Conservation (phyloP, 2,797 vertebrate genomes). For the Novumbra hubbsi region DNA sequence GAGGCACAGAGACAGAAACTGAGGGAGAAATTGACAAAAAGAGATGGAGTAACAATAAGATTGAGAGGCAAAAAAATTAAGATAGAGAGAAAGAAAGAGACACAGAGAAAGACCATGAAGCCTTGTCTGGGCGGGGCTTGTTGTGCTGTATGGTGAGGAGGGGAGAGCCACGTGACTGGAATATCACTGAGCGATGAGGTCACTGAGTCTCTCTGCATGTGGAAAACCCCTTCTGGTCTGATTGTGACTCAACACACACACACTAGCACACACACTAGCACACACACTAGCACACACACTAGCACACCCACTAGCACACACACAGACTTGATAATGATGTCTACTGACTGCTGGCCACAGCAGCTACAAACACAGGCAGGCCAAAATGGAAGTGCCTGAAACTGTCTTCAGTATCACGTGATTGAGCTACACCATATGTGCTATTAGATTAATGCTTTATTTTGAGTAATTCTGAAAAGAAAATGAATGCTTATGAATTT, state of each 20-base stretch:
- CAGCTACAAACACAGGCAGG: slow-evolving; percentile 28
- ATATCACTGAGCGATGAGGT: slow-evolving; percentile 56
- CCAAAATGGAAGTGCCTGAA: slow-evolving; percentile 25
- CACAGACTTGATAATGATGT: slow-evolving; percentile 55
- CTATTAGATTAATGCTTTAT: not conserved
- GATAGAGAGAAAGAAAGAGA: not conserved
- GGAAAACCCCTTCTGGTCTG: slow-evolving; percentile 69
- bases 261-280: slow-evolving; percentile 6
- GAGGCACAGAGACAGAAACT: not conserved
- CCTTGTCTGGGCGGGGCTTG: not conserved
- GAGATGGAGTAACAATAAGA: not conserved
- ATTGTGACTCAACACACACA: slow-evolving; percentile 37
- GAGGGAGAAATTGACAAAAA: not conserved
- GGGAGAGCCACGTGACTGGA: slow-evolving; percentile 53
- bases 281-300: too few species aligned
- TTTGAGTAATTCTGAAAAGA: not conserved
- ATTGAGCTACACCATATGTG: not conserved
- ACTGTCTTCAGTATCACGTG: slow-evolving; percentile 2
- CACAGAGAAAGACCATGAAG: too few species aligned
- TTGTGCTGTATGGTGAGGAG: not conserved
- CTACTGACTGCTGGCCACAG: slow-evolving; percentile 51
- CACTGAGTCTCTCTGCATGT: slow-evolving; percentile 59
- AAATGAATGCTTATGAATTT: not conserved
- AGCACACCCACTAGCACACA: slow-evolving; percentile 9
- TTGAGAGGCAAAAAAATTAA: too few species aligned